Base-by-base conservation (phyloP, 1,140 invertebrate genomes). In the Tetraneura akinire region DNA sequence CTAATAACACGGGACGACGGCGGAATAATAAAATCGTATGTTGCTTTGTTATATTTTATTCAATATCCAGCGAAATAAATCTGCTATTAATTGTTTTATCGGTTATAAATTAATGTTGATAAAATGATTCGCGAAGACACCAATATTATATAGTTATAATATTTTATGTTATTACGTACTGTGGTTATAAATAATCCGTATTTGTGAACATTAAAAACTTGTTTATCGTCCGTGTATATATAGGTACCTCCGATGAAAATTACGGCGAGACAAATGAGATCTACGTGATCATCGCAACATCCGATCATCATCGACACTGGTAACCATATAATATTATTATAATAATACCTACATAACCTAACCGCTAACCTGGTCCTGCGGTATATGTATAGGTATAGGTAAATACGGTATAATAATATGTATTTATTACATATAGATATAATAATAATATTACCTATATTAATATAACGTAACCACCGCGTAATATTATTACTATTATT, bases 161-260 rank as follows among this genome's bases (percentile, higher is more conserved):
- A 37, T 37, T 37, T n/a, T n/a, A n/a, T n/a, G 8, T 37, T 49
- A 26, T 26, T 49, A 49, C 21, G 21, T 29, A 16, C 13, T 14
- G 32, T 32, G 70, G 21, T 53, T 51, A 73, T 73, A 73, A 51
- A 73, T 73, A 51, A 73, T 49, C 47, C 70, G 51, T 73, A 73
- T 73, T 73, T 26, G 70, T 29, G 47, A 53, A 29, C 70, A 73
- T 51, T 53, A 73, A 10, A 51, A 73, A 73, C 70, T 73, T 53
- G 70, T 73, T 73, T 73, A 49, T 18, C 45, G 66, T 45, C 37
- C 68, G 26, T 11, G 47, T 73, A 49, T n/a, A n/a, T n/a, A n/a
- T n/a, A n/a, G n/a, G n/a, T n/a, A n/a, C n/a, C n/a, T n/a, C 47
- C 10, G 11, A 73, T 73, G 70, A 51, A 73, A 73, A 73, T 70